Evolutionary conservation across 2,797 vertebrate species (phyloP), one percentile per base, ranked within the genome.

Genomic region (Microctenopoma stevenorrisi): DNA sequence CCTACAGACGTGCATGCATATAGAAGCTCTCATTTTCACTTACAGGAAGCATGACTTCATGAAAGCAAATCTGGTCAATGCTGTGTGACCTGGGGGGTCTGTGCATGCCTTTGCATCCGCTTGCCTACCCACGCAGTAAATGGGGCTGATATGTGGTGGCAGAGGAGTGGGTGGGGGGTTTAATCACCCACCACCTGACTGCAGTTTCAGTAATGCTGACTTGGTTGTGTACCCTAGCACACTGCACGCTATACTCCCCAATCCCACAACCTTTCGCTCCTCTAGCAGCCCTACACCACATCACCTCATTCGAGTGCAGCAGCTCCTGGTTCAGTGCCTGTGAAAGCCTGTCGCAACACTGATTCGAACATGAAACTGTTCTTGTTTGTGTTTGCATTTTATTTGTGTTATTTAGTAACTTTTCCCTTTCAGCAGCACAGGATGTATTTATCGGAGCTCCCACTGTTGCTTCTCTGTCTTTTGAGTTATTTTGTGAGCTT

Each of bases 101-200:
- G 59, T 88, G 90, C 91, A 91, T 91, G 92, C 62, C 42, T 81
- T 72, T 78, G 72, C 83, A 83, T 88, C 79, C 84, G 86, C 83
- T 86, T 90, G 77, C 74, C 60, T 77, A 40, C 55, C 64, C 35
- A 43, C 58, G 63, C 38, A 55, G 59, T 58, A 58, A 56, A 64
- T 26, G 3, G n/a, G 47, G 33, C 50, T 64, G 38, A 42, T 55
- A 28, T 43, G 58, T 28, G 18, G 22, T 37, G 55, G 72, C 2
- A 3, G 25, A 50, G 51, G 51, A 9, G 46, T 22, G 4, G 43
- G 50, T 18, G 9, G 12, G 38, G 46, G 54, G 0, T 26, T 43
- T 59, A 7, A 73, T 59, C 51, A 52, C 33, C 49, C 47, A 50
- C 59, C 61, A 48, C 54, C 46, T 60, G 62, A 65, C 28, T 18